Evolutionary conservation across 1,140 invertebrate genomes (phyloP), one percentile per base, ranked within the genome.

Genomic region (Linepithema humile): DNA sequence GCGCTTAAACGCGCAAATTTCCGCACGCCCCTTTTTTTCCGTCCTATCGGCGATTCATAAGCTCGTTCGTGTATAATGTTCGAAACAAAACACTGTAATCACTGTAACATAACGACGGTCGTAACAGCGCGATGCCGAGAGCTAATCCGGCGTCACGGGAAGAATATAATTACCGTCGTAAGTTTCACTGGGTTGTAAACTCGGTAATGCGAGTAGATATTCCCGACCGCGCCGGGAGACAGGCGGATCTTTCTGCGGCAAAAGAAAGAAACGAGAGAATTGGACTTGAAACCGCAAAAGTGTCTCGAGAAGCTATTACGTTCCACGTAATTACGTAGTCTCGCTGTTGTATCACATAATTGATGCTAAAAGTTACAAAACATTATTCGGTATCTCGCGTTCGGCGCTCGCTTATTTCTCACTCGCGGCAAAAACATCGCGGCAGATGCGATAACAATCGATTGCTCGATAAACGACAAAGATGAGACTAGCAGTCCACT

Each of bases 111-210:
- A 62, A 60, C 45, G 26, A 12, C 72, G 29, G 55, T 75, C 38
- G 17, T 75, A 75, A 62, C 26, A 17, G 9, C 72, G 55, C 40
- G 26, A 60, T 60, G 38, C 23, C 60, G 45, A 60, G 55, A 32
- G 55, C 32, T 75, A 60, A 75, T 60, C 38, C 53, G 55, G 17
- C 48, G 65, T 70, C 40, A 59, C 38, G 64, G 26, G 40, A 70
- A 57, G 38, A 43, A 57, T 82, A 67, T 70, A 80, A 80, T 80
- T 80, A 82, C 43, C 48, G 65, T 38, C 23, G 26, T 57, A 40
- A 80, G 62, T 80, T 80, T 80, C 75, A 69, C 26, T 72, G 64
- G 29, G 10, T 45, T 45, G 65, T 57, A 57, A 82, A 82, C 17
- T 53, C 48, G 23, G 45, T 60, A 43, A 74, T 32, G 26, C 26